Conservation (phyloP, 2,888 invertebrate species). For the Drosophila anomelani region DNA sequence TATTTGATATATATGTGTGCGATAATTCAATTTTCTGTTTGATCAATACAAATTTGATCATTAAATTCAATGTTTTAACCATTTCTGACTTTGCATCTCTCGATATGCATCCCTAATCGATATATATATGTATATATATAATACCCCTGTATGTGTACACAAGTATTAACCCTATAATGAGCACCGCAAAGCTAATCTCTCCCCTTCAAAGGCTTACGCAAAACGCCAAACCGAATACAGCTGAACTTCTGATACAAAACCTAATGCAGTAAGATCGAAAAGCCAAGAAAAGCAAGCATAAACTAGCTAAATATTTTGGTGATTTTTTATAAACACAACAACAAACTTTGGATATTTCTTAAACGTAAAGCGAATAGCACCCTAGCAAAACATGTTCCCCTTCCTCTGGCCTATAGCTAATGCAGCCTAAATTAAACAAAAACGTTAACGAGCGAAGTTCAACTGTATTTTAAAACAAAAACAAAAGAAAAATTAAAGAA, state of each 20-base stretch:
- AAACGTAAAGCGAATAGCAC: background rate
- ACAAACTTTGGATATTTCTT: background rate
- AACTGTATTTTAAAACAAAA: constrained; percentile 2
- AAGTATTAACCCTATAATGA: constrained; percentile 10
- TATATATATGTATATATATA: constrained; percentile 9
- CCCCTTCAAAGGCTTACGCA: background rate
- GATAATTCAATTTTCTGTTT: background rate
- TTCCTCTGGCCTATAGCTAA: too few relatives aligned
- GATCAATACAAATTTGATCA: background rate
- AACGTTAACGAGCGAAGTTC: constrained; percentile 1
- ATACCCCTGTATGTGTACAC: constrained; percentile 6
- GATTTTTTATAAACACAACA: background rate
- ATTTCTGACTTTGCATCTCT: background rate
- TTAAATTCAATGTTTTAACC: background rate
- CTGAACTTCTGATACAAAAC: constrained; percentile 9
- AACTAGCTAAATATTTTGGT: background rate
- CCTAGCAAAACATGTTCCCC: background rate
- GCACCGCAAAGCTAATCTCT: constrained; percentile 5
- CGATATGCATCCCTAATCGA: background rate
- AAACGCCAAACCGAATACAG: background rate
- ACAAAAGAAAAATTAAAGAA: background rate
- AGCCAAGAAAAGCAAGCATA: background rate
- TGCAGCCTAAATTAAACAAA: background rate
- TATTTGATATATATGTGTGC: background rate
- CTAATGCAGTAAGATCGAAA: background rate